Evolutionary conservation across 2,888 invertebrate genomes (phyloP), one percentile per base, ranked within the genome.

Genomic region (Argyra leucocephala): DNA sequence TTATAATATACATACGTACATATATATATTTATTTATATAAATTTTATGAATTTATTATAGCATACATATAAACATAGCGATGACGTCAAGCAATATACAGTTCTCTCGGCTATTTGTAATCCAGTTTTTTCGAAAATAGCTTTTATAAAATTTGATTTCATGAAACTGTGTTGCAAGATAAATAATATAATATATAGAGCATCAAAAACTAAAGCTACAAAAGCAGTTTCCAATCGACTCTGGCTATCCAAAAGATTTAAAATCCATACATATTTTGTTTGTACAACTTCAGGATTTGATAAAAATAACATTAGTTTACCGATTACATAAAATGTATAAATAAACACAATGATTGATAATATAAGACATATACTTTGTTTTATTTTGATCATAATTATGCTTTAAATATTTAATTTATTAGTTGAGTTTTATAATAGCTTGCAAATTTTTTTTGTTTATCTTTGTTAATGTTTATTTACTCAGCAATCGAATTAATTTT

Each of bases 81-180:
- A 78, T 70, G 83, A 82, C 68, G 78, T 74, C 72, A 82, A 75
- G 66, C 80, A 76, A 74, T 83, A 84, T 72, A 83, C 76, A 73
- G 81, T 76, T 66, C 83, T 74, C 70, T 81, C 80, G 1, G 79
- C 74, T 57, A 78, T 78, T 64, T 79, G 74, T 26, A 85, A 72
- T 1, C 79, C 74, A 26, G 82, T 69, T 62, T 76, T 80, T 62
- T 75, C 68, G 66, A 83, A 75, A 23, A 81, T 68, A 62, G 76
- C 73, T 73, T 84, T 85, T 1, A 83, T 71, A 36, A 75, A 67
- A 2, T 76, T 75, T 62, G 80, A 80, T 65, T 83, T 83, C 80
- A 86, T 81, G 37, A 82, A 71, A 23, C 85, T 83, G 71, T 86
- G 86, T 73, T 84, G 85, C 5, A 85, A 73, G 66, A 85, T 81